phyloP scores from a whole-genome alignment of 1,140 invertebrate species.

The Zaprionus inermis region DNA sequence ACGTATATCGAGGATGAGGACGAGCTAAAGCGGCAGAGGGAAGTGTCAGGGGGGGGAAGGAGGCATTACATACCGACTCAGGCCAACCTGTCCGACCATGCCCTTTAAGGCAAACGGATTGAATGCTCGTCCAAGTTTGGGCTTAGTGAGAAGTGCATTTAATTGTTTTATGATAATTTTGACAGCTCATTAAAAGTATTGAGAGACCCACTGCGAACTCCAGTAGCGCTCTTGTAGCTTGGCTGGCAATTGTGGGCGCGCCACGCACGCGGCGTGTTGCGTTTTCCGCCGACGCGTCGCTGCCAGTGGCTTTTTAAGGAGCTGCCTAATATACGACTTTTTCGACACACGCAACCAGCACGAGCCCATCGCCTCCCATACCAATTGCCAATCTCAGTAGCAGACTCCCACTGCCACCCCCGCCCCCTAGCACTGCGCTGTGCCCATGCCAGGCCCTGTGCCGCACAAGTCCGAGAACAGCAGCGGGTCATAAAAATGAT shows the following conservation, averaged over 20 bases:
- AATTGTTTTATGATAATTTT: slow-evolving; percentile 81
- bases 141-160: slow-evolving; percentile 70
- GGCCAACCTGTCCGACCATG: too few relatives aligned
- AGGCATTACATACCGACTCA: slow-evolving; percentile 14
- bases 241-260: slow-evolving; percentile 3
- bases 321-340: slow-evolving; percentile 74
- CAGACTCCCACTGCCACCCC: slow-evolving; percentile 6
- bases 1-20: slow-evolving; percentile 11
- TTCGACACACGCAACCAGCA: slow-evolving; percentile 45
- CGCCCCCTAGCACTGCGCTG: slow-evolving; percentile 5
- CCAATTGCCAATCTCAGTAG: background rate
- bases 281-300: slow-evolving; percentile 43
- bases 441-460: background rate
- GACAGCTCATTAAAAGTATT: slow-evolving; percentile 74
- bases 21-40: background rate
- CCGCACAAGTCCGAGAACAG: slow-evolving; percentile 26
- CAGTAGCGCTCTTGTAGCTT: slow-evolving; percentile 22
- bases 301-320: slow-evolving; percentile 66
- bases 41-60: background rate
- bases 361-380: slow-evolving; percentile 19
- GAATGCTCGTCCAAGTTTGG: background rate
- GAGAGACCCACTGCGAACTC: slow-evolving; percentile 29
- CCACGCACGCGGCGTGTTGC: too few relatives aligned
- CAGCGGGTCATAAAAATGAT: slow-evolving; percentile 70
- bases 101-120: background rate